Evolutionary conservation across 2,113 vertebrate genomes (phyloP).

Genomic region (Taurulus bubalis): DNA sequence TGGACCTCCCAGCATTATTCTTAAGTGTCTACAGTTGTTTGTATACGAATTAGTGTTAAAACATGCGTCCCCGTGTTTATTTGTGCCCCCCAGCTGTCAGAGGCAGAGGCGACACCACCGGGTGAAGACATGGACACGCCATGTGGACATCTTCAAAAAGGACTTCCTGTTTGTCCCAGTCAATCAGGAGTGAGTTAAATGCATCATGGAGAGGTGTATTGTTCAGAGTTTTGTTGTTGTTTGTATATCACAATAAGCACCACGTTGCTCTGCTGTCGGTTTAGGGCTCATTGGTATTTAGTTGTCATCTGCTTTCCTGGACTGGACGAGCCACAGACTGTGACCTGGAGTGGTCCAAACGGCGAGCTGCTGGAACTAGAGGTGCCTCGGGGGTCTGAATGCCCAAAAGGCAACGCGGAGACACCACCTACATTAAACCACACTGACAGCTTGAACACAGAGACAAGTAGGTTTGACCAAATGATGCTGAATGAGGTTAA

Average conservation of each 20-base stretch:
- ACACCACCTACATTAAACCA: background rate
- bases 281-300: conserved; percentile 97
- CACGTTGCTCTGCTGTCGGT: conserved; percentile 3
- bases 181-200: conserved; percentile 94
- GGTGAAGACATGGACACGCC: conserved; percentile 96
- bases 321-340: conserved; percentile 84
- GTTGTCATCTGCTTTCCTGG: conserved; percentile 96
- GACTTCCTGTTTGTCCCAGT: conserved; percentile 98
- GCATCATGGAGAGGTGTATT: background rate
- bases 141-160: conserved; percentile 95
- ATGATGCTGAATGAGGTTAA: background rate
- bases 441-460: conserved; percentile 18
- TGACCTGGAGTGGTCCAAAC: conserved; percentile 70
- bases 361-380: conserved; percentile 26
- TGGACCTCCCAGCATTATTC: background rate
- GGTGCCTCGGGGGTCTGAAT: conserved; percentile 22
- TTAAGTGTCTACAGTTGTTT: background rate
- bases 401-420: conserved; percentile 17
- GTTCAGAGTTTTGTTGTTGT: background rate
- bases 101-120: conserved; percentile 91
- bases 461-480: conserved; percentile 45
- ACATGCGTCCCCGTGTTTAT: background rate
- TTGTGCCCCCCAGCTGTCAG: conserved; percentile 81
- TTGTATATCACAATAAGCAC: background rate
- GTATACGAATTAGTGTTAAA: background rate